These are phyloP conservation scores for Allacma fusca DNA, from an alignment of 2,888 invertebrate species.

Conservation along the genomic window DNA sequence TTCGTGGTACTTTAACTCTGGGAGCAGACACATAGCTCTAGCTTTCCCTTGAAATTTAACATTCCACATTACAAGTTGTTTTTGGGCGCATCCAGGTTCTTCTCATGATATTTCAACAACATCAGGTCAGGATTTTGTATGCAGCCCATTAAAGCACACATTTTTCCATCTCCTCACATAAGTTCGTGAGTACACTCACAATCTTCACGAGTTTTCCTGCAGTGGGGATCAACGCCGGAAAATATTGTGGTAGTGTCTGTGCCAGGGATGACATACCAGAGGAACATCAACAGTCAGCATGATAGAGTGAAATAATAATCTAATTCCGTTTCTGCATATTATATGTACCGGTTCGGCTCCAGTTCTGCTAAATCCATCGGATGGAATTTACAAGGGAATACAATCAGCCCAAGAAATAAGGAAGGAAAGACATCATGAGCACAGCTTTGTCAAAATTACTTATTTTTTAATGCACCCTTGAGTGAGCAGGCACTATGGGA, in stretches of 20 bases:
- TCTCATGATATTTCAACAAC: slow-evolving; percentile 14
- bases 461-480: slow-evolving; percentile 25
- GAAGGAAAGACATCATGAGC: slow-evolving; percentile 31
- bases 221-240: background rate
- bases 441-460: slow-evolving; percentile 23
- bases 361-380: background rate
- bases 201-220: too few relatives aligned
- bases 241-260: background rate
- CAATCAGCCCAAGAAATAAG: slow-evolving; percentile 14
- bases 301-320: background rate
- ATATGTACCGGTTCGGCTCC: background rate
- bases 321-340: slow-evolving; percentile 11
- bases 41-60: slow-evolving; percentile 29
- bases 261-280: background rate
- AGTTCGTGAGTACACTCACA: too few relatives aligned
- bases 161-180: background rate
- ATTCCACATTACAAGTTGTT: slow-evolving; percentile 18
- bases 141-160: background rate
- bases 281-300: background rate
- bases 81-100: slow-evolving; percentile 15
- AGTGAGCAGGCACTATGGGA: background rate
- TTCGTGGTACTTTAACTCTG: background rate
- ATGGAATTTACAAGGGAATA: slow-evolving; percentile 18
- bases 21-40: slow-evolving; percentile 1
- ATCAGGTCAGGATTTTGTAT: slow-evolving; percentile 14